Base-by-base conservation (phyloP, 1,140 invertebrate species). In the Diuraphis noxia region DNA sequence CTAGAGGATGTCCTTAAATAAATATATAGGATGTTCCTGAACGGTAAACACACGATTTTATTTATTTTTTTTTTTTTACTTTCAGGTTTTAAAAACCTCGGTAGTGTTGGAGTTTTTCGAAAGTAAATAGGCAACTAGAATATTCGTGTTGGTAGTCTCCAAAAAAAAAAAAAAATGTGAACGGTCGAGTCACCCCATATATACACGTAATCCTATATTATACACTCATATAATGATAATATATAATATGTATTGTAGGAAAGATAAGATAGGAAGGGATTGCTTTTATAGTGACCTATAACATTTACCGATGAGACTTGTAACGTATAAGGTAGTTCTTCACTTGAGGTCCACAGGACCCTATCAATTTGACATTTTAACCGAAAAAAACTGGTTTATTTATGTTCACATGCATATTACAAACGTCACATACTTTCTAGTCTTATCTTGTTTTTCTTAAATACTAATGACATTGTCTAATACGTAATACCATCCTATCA, bases 261-360 rank as follows among this genome's bases (percentile, higher is more conserved):
- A 81, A 38, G 79, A 81, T 81, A 40, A 81, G 21, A 25, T 38
- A 36, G 79, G 23, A 81, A 81, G 36, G 79, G 79, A 81, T 23
- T 81, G 23, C 36, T 81, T 81, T 81, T 81, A n/a, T n/a, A 81
- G 79, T 81, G 79, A 81, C 79, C 79, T 25, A 81, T 79, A 79
- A 79, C 77, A 79, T 79, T 79, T 79, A 79, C 34, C 36, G 23
- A 23, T 25, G 38, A 25, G 13, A n/a, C 36, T 79, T 81, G 36
- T 81, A 40, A 81, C 79, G 0, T 38, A 81, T n/a, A n/a, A n/a
- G 36, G 77, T 81, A 38, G 36, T 38, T 79, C 21, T 81, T 81
- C 77, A 10, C 8, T 81, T 25, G 9, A 81, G 8, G 2, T 81
- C 7, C 77, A 81, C 21, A 13, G 79, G 30, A 81, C 79, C 38